phyloP scores from a whole-genome alignment of 64 coral and sea anemone species.

The Porites lutea region DNA sequence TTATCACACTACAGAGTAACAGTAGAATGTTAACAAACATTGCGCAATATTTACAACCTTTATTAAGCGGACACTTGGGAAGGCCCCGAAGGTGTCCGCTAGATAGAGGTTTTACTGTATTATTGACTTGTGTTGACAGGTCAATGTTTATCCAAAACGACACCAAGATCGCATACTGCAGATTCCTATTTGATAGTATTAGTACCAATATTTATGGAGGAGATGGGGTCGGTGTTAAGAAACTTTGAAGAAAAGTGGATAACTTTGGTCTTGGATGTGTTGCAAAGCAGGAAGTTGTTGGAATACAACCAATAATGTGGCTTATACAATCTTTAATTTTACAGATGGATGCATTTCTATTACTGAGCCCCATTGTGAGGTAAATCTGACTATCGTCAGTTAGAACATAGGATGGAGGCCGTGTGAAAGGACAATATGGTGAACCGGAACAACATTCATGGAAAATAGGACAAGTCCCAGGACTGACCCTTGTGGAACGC shows the following conservation, averaged over 20 bases:
- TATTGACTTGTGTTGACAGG: constrained; percentile 2
- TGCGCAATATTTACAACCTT: too few relatives aligned
- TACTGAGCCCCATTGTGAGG: neutral
- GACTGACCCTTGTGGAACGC: too few relatives aligned
- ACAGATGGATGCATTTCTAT: neutral
- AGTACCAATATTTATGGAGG: neutral
- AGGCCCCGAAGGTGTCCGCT: too few relatives aligned
- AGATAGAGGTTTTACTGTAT: too few relatives aligned
- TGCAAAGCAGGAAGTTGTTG: constrained; percentile 18
- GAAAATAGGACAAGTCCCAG: neutral
- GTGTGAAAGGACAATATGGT: constrained; percentile 9
- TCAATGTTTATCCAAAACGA: constrained; percentile 4
- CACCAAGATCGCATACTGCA: neutral
- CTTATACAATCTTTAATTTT: constrained; percentile 17
- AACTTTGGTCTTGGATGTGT: constrained; percentile 10
- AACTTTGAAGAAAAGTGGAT: constrained; percentile 20
- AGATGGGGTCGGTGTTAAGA: neutral
- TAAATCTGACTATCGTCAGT: constrained; percentile 42
- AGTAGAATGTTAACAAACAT: too few relatives aligned
- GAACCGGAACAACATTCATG: constrained; percentile 35
- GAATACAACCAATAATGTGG: constrained; percentile 1
- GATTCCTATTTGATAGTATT: too few relatives aligned
- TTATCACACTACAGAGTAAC: too few relatives aligned
- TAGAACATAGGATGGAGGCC: constrained; percentile 32
- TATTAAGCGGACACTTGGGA: too few relatives aligned